Conservation (phyloP, 1,140 invertebrate species). For the Diorhabda sublineata region DNA sequence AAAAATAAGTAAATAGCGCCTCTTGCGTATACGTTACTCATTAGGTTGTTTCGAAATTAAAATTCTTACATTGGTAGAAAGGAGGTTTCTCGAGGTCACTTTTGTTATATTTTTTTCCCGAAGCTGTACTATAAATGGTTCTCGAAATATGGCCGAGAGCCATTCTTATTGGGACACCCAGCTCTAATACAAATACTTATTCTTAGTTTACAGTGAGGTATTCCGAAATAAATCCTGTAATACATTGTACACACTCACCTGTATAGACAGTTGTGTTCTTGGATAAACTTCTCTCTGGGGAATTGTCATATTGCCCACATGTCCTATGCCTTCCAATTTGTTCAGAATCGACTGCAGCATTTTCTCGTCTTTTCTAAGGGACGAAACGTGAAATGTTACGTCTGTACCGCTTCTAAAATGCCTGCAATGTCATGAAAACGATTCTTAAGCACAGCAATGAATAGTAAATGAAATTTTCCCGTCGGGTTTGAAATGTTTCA, state of each 20-base stretch:
- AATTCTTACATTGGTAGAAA: too few species aligned
- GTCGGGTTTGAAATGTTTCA: background rate
- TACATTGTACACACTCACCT: conserved; percentile 24
- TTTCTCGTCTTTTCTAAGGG: conserved; percentile 56
- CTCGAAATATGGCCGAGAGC: too few species aligned
- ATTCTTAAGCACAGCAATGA: conserved; percentile 1
- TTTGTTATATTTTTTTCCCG: too few species aligned
- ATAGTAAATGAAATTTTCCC: conserved; percentile 8
- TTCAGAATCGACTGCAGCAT: conserved; percentile 59
- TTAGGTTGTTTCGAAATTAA: too few species aligned
- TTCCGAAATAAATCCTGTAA: too few species aligned
- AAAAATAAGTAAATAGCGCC: too few species aligned
- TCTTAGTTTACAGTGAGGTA: too few species aligned
- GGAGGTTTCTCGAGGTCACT: too few species aligned
- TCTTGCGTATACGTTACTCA: too few species aligned
- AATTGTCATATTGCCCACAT: conserved; percentile 60
- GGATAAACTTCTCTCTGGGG: conserved; percentile 43
- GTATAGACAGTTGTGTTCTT: conserved; percentile 28
- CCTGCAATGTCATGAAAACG: conserved; percentile 35
- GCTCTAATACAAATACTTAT: too few species aligned
- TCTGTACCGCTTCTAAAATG: conserved; percentile 54
- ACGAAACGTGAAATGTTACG: conserved; percentile 61
- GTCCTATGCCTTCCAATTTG: conserved; percentile 58
- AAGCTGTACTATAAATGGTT: too few species aligned
- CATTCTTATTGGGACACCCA: too few species aligned